Evolutionary conservation across 1,140 invertebrate species (phyloP).

Genomic region (Antheraea pernyi): DNA sequence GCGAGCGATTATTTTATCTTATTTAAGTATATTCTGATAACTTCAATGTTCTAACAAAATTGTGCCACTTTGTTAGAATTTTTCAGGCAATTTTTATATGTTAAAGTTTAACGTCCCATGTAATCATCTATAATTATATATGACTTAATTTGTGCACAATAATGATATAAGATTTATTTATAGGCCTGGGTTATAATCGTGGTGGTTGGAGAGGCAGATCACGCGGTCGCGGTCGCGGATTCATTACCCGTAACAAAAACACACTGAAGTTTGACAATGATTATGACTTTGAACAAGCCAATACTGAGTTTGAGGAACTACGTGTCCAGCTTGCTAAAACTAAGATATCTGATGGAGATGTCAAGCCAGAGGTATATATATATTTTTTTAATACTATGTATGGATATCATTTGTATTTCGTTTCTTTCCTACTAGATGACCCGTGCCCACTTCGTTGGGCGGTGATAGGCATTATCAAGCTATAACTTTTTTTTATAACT

Average conservation of each 20-base stretch:
- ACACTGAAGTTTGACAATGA: slow-evolving; percentile 96
- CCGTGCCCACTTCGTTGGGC: too few relatives aligned
- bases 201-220: slow-evolving; percentile 68
- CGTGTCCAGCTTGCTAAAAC: slow-evolving; percentile 91
- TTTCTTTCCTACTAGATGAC: too few relatives aligned
- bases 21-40: too few relatives aligned
- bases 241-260: slow-evolving; percentile 80
- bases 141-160: background rate
- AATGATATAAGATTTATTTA: background rate
- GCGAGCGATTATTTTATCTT: too few relatives aligned
- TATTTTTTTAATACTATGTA: slow-evolving; percentile 14
- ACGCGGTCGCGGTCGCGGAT: slow-evolving; percentile 78
- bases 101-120: too few relatives aligned
- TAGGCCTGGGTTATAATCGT: slow-evolving; percentile 47
- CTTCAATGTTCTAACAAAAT: too few relatives aligned
- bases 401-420: background rate
- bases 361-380: slow-evolving; percentile 74
- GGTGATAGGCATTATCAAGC: too few relatives aligned
- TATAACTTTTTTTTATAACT: too few relatives aligned
- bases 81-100: too few relatives aligned
- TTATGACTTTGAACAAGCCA: slow-evolving; percentile 98
- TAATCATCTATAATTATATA: too few relatives aligned
- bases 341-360: slow-evolving; percentile 86
- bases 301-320: slow-evolving; percentile 97
- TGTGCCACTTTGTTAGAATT: too few relatives aligned